Evolutionary conservation across 2,888 invertebrate species (phyloP).

Genomic region (Macroteleia sp.): DNA sequence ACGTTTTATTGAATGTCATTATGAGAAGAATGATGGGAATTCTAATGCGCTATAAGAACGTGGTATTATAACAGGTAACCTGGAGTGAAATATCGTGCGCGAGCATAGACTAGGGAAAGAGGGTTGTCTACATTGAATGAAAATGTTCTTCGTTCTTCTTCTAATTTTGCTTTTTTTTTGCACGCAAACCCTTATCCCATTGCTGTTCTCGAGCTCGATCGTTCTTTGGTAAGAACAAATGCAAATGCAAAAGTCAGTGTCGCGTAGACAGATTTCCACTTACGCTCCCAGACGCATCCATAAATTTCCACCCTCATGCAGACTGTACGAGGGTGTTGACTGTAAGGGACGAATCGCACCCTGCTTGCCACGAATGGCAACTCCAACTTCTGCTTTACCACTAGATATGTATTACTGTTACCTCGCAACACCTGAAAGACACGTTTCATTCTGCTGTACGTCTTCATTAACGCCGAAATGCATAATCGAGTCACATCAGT

Average conservation of each 20-base stretch:
- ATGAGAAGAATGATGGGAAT: slow-evolving; percentile 26
- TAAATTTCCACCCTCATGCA: slow-evolving; percentile 97
- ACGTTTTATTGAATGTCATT: slow-evolving; percentile 32
- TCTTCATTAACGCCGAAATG: slow-evolving; percentile 37
- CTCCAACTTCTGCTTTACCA: slow-evolving; percentile 89
- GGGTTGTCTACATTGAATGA: slow-evolving; percentile 21
- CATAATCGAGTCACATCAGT: slow-evolving; percentile 18
- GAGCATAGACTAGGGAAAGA: slow-evolving; percentile 13
- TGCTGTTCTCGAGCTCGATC: slow-evolving; percentile 18
- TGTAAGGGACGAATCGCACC: slow-evolving; percentile 95
- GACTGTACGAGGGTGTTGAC: slow-evolving; percentile 92
- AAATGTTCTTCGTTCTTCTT: slow-evolving; percentile 16
- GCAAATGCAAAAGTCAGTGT: slow-evolving; percentile 56
- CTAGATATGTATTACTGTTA: slow-evolving; percentile 91
- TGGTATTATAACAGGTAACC: slow-evolving; percentile 20
- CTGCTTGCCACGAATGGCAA: slow-evolving; percentile 94
- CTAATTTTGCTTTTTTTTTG: slow-evolving; percentile 7
- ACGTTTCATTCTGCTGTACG: slow-evolving; percentile 37
- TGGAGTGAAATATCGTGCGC: slow-evolving; percentile 22
- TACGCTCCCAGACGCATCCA: slow-evolving; percentile 92
- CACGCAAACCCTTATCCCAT: slow-evolving; percentile 22
- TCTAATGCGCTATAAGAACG: slow-evolving; percentile 19
- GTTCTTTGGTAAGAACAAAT: slow-evolving; percentile 41
- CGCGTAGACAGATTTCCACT: slow-evolving; percentile 79
- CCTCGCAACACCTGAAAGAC: slow-evolving; percentile 88